Evolutionary conservation across 92 coral and sea anemone species (phyloP).

Genomic region (Zoanthus sociatus): DNA sequence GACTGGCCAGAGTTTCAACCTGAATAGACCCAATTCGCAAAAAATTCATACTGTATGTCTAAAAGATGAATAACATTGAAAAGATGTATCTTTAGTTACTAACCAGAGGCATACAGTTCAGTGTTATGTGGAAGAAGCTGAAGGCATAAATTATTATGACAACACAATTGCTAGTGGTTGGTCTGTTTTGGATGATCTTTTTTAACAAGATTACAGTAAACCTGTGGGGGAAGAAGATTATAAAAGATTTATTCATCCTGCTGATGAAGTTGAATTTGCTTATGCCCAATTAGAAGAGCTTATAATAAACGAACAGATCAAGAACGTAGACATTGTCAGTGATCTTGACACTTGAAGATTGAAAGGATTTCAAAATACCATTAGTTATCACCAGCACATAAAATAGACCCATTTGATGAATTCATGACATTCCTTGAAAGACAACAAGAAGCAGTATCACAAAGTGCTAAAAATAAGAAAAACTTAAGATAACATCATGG

Average conservation of each 20-base stretch:
- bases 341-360: constrained; percentile 4
- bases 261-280: constrained; percentile 33
- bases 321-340: constrained; percentile 6
- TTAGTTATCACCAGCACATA: background rate
- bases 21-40: constrained; percentile 25
- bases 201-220: background rate
- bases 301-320: background rate
- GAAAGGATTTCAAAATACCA: background rate
- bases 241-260: constrained; percentile 24
- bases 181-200: constrained; percentile 31
- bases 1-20: constrained; percentile 43
- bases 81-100: background rate
- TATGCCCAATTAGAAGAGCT: constrained; percentile 31
- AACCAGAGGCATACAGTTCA: no score
- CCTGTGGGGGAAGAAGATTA: constrained; percentile 27
- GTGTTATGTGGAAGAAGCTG: constrained; percentile 26
- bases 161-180: constrained; percentile 29
- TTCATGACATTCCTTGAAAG: background rate
- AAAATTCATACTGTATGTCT: background rate
- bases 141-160: constrained; percentile 35
- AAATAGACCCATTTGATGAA: background rate
- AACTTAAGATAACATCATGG: constrained; percentile 1
- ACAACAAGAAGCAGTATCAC: constrained; percentile 24
- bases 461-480: background rate
- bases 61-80: constrained; percentile 22